Evolutionary conservation across 2,113 vertebrate species (phyloP), one percentile per base, ranked within the genome.

Genomic region (Carassius gibelio): DNA sequence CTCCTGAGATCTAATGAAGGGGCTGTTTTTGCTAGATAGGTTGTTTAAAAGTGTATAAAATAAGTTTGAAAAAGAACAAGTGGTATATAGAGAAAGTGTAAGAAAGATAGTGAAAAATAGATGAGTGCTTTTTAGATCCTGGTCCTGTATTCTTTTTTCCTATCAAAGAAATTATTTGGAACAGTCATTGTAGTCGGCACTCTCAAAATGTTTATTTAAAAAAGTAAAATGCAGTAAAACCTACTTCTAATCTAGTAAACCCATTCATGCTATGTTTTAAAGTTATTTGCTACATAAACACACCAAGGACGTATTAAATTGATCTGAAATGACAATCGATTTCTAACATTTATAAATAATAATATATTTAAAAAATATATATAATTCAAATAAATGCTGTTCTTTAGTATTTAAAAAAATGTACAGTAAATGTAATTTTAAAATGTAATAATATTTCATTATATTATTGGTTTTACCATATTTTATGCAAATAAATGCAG

Each of bases 11-110:
- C 23, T 71, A 68, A 57, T 3, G 34, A 84, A 50, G 75, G 23
- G 84, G 62, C 69, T 45, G 62, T 85, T 69, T 79, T 74, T 74
- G 71, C 23, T 21, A 74, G 23, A 19, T 48, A 68, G 79, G 50
- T 76, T 86, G 80, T 86, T 82, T 86, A 71, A 64, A 68, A 75
- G 36, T 68, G 50, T 68, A 30, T n/a, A 19, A 57, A 75, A 69
- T 42, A 69, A 64, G 36, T 15, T 3, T 75, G 61, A 21, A 82
- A 86, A 19, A 21, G 61, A 83, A 45, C n/a, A 3, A 45, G 45
- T 78, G 48, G 50, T 50, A 72, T 45, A 52, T 14, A 50, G 38
- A 23, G 21, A 74, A 48, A 74, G 21, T n/a, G 71, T 5, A 21
- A 48, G 38, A 45, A 74, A 74, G 68, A 69, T 19, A 55, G 30